Conservation (phyloP, 2,797 vertebrate species). For the Spinibarbus caldwelli region DNA sequence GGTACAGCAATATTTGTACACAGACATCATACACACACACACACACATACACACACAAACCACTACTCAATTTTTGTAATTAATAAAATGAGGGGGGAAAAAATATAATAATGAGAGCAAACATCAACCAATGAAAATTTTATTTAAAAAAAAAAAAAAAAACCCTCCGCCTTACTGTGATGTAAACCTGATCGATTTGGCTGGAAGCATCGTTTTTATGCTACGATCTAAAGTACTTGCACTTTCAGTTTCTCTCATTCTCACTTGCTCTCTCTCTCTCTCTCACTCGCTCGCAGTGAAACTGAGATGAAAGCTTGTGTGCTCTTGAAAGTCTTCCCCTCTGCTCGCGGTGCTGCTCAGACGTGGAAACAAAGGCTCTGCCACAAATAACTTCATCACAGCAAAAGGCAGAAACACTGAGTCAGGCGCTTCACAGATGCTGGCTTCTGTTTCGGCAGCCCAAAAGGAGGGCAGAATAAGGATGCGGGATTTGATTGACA, state of each 20-base stretch:
- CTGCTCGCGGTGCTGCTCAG: conserved; percentile 39
- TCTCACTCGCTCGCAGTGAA: conserved; percentile 59
- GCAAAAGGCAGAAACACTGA: conserved; percentile 28
- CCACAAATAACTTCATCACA: conserved; percentile 55
- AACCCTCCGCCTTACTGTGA: not conserved
- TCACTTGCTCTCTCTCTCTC: conserved; percentile 46
- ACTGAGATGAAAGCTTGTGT: conserved; percentile 73
- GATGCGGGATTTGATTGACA: conserved; percentile 40
- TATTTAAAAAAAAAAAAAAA: not conserved
- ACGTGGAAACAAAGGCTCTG: conserved; percentile 43
- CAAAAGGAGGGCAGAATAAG: conserved; percentile 26
- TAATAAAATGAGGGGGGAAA: not conserved
- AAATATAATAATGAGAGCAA: not conserved
- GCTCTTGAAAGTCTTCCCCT: conserved; percentile 69
- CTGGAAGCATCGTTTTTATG: conserved; percentile 21
- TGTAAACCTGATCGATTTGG: conserved; percentile 1
- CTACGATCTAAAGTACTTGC: not conserved
- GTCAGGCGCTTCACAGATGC: conserved; percentile 40
- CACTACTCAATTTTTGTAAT: not conserved
- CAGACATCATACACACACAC: not conserved
- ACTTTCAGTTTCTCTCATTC: conserved; percentile 10
- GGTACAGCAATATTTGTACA: not conserved
- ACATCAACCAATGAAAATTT: not conserved
- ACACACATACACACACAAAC: no score
- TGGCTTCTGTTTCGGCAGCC: conserved; percentile 23